Evolutionary conservation across 2,113 vertebrate genomes (phyloP).

Genomic region (Symphodus melops): DNA sequence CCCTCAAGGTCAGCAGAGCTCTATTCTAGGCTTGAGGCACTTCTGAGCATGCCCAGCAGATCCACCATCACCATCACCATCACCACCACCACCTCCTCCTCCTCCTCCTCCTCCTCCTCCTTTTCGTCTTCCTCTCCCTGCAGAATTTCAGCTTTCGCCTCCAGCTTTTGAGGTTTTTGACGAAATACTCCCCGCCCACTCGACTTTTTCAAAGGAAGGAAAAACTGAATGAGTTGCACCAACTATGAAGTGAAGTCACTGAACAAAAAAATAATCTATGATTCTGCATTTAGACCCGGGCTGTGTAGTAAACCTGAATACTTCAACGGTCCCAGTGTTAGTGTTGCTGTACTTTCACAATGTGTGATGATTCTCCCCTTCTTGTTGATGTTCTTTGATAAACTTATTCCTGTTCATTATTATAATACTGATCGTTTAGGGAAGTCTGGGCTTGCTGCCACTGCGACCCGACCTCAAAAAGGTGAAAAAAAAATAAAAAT

Average conservation of each 20-base stretch:
- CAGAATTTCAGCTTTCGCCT: conserved; percentile 37
- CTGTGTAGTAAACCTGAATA: neutral
- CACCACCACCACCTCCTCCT: too few species aligned
- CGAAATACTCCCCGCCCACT: conserved; percentile 7
- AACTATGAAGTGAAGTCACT: conserved; percentile 5
- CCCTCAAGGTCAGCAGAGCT: conserved; percentile 88
- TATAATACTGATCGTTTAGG: neutral
- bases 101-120: conserved; percentile 21
- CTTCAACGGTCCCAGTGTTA: neutral
- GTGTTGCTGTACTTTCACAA: neutral
- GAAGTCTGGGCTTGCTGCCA: too few species aligned
- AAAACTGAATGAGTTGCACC: conserved; percentile 36
- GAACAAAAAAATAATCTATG: neutral
- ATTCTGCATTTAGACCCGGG: neutral
- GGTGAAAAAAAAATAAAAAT: too few species aligned
- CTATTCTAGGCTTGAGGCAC: conserved; percentile 43
- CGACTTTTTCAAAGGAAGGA: conserved; percentile 10
- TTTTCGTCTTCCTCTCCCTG: conserved; percentile 19
- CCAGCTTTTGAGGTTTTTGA: conserved; percentile 35
- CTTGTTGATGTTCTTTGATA: neutral
- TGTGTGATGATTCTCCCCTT: neutral
- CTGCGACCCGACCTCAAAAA: too few species aligned
- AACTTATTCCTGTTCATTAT: neutral
- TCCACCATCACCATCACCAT: conserved; percentile 13
- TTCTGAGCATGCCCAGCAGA: conserved; percentile 62